Evolutionary conservation across 1,140 invertebrate genomes (phyloP).

Genomic region (Sitophilus oryzae): DNA sequence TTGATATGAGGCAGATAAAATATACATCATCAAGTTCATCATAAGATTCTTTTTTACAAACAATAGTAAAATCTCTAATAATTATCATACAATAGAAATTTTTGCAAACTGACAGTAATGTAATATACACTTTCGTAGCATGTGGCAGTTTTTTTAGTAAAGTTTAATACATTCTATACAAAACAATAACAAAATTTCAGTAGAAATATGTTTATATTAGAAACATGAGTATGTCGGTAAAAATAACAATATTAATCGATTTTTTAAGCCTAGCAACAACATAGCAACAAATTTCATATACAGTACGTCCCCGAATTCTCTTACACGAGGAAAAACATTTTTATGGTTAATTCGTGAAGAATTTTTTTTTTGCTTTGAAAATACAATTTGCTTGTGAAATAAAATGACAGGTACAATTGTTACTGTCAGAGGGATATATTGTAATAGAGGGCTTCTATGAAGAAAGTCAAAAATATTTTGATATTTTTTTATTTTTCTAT

Average conservation of each 20-base stretch:
- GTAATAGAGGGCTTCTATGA: no score
- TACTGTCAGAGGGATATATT: no score
- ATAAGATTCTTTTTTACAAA: conserved; percentile 1
- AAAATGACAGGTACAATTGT: no score
- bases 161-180: background rate
- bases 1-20: background rate
- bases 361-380: no score
- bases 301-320: no score
- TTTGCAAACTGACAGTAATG: background rate
- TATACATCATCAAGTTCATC: background rate
- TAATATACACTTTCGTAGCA: no score
- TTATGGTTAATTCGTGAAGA: no score
- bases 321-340: no score
- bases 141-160: no score
- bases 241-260: background rate
- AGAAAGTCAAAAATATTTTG: no score
- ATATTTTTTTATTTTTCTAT: no score
- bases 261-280: conserved; percentile 1
- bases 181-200: background rate
- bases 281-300: conserved; percentile 3
- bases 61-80: background rate
- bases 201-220: background rate
- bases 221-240: background rate
- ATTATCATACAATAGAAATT: background rate
- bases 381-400: no score